These are phyloP conservation scores for Harpegnathos saltator DNA, from an alignment of 1,140 invertebrate species.

Conservation along the genomic window DNA sequence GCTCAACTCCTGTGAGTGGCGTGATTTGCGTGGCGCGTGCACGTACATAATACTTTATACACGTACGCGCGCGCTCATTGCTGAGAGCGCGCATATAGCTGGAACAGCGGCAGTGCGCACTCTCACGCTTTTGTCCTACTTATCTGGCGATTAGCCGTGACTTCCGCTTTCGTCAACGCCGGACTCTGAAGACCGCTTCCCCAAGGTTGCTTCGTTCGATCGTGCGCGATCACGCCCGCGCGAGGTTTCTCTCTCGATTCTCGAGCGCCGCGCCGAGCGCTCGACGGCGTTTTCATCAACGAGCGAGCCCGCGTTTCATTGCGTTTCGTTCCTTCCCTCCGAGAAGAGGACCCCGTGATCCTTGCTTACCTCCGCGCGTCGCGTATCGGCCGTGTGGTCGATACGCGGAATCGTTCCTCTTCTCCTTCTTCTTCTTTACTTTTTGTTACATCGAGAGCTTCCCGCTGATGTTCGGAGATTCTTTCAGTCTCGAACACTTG, in stretches of 20 bases:
- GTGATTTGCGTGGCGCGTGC: not conserved
- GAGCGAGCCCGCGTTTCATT: no score
- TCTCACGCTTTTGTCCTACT: constrained; percentile 78
- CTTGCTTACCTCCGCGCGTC: no score
- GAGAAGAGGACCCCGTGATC: no score
- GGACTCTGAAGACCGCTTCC: constrained; percentile 77
- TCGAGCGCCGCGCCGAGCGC: not conserved
- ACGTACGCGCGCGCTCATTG: constrained; percentile 14
- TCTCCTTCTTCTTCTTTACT: no score
- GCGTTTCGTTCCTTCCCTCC: no score
- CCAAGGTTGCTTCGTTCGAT: constrained; percentile 73
- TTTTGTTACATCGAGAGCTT: no score
- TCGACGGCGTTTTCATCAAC: no score
- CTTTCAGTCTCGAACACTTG: no score
- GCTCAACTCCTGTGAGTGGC: not conserved
- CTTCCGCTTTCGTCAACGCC: constrained; percentile 77
- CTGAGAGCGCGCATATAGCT: not conserved
- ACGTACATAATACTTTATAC: no score
- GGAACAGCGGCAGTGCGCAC: constrained; percentile 41
- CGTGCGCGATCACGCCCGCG: constrained; percentile 26
- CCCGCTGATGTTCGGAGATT: no score
- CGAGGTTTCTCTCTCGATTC: constrained; percentile 15
- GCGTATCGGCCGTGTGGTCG: no score
- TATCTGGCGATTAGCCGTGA: constrained; percentile 73
- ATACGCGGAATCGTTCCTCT: no score